phyloP scores from a whole-genome alignment of 2,888 invertebrate genomes.

The Isotomurus palustris region DNA sequence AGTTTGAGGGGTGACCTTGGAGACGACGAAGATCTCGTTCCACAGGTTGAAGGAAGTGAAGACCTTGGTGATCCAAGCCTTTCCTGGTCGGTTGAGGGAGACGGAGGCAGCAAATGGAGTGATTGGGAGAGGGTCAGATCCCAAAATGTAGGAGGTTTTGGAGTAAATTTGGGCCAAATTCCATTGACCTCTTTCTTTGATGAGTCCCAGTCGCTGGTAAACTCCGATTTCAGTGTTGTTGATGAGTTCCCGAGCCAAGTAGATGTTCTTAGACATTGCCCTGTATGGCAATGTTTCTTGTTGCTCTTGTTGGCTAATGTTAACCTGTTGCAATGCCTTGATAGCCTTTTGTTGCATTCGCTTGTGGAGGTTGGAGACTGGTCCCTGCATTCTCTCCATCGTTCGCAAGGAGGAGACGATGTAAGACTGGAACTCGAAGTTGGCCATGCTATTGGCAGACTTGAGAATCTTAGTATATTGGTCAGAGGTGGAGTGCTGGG shows the following conservation, averaged over 20 bases:
- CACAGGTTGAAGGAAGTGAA: background rate
- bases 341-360: background rate
- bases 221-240: background rate
- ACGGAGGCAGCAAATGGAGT: background rate
- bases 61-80: background rate
- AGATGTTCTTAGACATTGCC: conserved; percentile 2
- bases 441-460: background rate
- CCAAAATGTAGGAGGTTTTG: background rate
- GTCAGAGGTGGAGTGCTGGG: conserved; percentile 3
- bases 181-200: background rate
- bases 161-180: conserved; percentile 1
- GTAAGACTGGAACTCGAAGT: background rate
- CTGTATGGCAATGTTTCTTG: no score
- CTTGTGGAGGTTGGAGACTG: background rate
- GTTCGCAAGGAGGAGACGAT: conserved; percentile 1
- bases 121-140: background rate
- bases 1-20: background rate
- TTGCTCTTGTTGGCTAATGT: no score
- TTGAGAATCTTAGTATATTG: background rate
- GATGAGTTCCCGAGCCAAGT: background rate
- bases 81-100: background rate
- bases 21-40: conserved; percentile 7
- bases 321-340: no score
- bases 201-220: background rate
- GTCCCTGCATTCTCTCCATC: conserved; percentile 1